Base-by-base conservation (phyloP, 2,888 invertebrate genomes). In the Leptopilina syphax region DNA sequence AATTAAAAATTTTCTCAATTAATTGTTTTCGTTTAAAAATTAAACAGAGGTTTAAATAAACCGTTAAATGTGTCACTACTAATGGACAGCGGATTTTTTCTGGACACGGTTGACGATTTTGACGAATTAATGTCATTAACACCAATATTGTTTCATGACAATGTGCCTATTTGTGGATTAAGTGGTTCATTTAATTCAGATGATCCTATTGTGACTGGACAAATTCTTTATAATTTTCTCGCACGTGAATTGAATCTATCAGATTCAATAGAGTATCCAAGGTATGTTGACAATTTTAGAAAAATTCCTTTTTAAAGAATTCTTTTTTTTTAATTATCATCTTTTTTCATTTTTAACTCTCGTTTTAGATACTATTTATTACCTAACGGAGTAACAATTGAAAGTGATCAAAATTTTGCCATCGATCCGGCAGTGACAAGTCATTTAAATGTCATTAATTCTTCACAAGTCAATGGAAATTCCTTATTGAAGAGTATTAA, bases 401-500 rank as follows among this genome's bases (percentile, higher is more conserved):
- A 91, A 83, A 88, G 81, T 79, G 88, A 89, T 79, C 86, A 88
- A 57, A 85, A 84, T 65, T 86, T 89, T 66, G 83, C 85, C 18
- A 84, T 88, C 60, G 87, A 91, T 81, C 77, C 83, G 13, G 79
- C 85, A 44, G 80, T 91, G 60, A 85, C 82, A 13, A 82, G 79
- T 79, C 85, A 85, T 27, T 82, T 89, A 47, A 85, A 84, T 34
- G 80, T 82, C 6, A 82, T 86, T 77, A 78, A 86, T 41, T 18
- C 82, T 47, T 87, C 87, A 6, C 81, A 83, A 9, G 82, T 82
- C 2, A 86, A 89, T 78, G 84, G 84, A 1, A 87, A 84, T 76
- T 85, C 83, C 24, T 80, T 87, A 18, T 85, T 84, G 78, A 91
- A 90, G 84, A 95, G 95, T 83, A 94, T 95, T 80, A 96, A 96